Evolutionary conservation across 2,113 vertebrate species (phyloP).

Genomic region (Salvelinus sp.): DNA sequence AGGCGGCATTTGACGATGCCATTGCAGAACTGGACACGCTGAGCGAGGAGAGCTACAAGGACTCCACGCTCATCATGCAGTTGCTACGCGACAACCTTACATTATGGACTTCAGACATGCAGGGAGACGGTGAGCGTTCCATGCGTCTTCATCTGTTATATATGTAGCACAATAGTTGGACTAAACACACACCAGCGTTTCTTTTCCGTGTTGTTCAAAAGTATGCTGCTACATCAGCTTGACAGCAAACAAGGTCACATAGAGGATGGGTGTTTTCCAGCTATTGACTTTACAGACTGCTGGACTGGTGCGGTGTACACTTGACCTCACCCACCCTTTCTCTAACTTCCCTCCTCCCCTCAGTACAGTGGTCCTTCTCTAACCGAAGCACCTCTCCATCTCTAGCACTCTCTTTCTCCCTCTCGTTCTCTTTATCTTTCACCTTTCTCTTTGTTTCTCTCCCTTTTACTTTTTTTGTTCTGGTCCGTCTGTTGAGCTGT

Average conservation of each 20-base stretch:
- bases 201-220: too few species aligned
- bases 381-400: background rate
- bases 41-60: slow-evolving; percentile 99
- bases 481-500: background rate
- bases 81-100: slow-evolving; percentile 99
- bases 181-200: too few species aligned
- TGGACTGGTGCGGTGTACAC: background rate
- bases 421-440: background rate
- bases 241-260: too few species aligned
- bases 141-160: background rate
- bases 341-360: background rate
- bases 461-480: background rate
- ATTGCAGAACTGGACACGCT: slow-evolving; percentile 98
- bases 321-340: background rate
- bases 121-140: slow-evolving; percentile 88
- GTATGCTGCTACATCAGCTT: too few species aligned
- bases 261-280: too few species aligned
- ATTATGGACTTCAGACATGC: slow-evolving; percentile 99
- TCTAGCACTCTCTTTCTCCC: background rate
- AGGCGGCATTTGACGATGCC: slow-evolving; percentile 96
- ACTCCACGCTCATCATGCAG: slow-evolving; percentile 99
- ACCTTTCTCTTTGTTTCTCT: background rate
- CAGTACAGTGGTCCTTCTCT: background rate
- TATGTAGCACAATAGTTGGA: background rate
- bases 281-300: background rate